These are phyloP conservation scores for Ataeniobius toweri DNA, from an alignment of 2,797 vertebrate genomes.

Conservation along the genomic window DNA sequence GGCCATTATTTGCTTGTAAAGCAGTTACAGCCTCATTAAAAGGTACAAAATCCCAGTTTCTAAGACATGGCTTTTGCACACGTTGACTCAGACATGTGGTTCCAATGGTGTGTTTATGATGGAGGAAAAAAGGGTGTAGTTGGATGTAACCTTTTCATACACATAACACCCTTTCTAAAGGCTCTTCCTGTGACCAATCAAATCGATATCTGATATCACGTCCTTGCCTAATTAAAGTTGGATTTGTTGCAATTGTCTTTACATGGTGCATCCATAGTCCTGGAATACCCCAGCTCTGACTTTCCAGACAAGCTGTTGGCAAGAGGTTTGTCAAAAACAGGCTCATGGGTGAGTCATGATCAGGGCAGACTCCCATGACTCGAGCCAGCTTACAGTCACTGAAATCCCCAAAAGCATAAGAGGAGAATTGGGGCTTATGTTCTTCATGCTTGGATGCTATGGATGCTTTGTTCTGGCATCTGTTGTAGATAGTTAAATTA, in stretches of 20 bases:
- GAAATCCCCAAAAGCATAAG: constrained; percentile 32
- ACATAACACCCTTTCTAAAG: constrained; percentile 6
- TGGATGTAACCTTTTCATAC: constrained; percentile 25
- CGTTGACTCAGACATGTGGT: constrained; percentile 38
- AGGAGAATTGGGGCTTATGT: constrained; percentile 19
- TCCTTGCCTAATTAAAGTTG: constrained; percentile 49
- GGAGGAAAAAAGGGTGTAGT: constrained; percentile 47
- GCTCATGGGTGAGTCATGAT: constrained; percentile 65
- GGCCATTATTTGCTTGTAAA: background rate
- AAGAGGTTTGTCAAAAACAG: constrained; percentile 38
- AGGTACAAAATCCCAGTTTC: background rate
- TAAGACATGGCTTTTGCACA: constrained; percentile 1
- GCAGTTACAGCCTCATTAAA: background rate
- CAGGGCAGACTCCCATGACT: constrained; percentile 57
- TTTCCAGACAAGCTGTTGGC: constrained; percentile 59
- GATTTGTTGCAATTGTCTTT: constrained; percentile 62
- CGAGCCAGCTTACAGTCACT: constrained; percentile 44
- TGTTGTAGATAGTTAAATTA: constrained; percentile 28
- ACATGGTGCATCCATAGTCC: constrained; percentile 47
- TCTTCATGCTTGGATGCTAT: constrained; percentile 33
- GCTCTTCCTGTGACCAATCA: constrained; percentile 43
- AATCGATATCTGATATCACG: constrained; percentile 53
- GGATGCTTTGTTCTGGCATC: constrained; percentile 36
- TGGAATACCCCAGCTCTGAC: constrained; percentile 64
- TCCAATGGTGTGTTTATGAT: constrained; percentile 26